These are phyloP conservation scores for Bubo blakistoni DNA, from an alignment of 2,113 vertebrate species.

Conservation along the genomic window DNA sequence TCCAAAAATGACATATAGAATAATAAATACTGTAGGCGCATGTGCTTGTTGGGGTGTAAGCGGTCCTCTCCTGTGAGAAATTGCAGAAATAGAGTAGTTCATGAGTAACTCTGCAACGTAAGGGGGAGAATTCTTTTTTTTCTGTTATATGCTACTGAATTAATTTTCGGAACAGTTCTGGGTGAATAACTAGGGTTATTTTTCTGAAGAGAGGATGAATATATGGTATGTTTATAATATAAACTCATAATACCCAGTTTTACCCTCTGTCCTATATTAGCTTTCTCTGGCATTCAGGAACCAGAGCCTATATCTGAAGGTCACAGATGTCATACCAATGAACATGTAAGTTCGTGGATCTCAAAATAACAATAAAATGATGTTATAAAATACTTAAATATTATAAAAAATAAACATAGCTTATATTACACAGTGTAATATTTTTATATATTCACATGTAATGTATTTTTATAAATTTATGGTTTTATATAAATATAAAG, in stretches of 20 bases:
- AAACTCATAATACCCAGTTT: neutral
- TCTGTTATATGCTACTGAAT: neutral
- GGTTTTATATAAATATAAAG: neutral
- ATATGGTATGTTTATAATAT: neutral
- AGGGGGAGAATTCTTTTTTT: neutral
- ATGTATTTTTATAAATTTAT: neutral
- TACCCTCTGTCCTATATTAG: neutral
- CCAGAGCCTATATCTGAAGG: neutral
- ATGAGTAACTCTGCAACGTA: neutral
- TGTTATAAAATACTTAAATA: neutral
- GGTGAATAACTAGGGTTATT: neutral
- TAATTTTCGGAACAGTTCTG: neutral
- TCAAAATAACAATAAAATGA: neutral
- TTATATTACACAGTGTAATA: neutral
- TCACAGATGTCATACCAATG: neutral
- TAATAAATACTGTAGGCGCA: neutral
- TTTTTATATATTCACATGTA: neutral
- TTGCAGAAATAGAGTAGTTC: neutral
- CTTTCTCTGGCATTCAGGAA: neutral
- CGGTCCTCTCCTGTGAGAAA: neutral
- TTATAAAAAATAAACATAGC: neutral
- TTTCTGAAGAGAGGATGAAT: neutral
- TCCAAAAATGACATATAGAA: neutral
- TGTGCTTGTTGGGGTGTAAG: neutral
- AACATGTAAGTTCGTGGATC: neutral